These are phyloP conservation scores for Perodicticus potto DNA, from an alignment of 2,797 vertebrate species.

Conservation along the genomic window DNA sequence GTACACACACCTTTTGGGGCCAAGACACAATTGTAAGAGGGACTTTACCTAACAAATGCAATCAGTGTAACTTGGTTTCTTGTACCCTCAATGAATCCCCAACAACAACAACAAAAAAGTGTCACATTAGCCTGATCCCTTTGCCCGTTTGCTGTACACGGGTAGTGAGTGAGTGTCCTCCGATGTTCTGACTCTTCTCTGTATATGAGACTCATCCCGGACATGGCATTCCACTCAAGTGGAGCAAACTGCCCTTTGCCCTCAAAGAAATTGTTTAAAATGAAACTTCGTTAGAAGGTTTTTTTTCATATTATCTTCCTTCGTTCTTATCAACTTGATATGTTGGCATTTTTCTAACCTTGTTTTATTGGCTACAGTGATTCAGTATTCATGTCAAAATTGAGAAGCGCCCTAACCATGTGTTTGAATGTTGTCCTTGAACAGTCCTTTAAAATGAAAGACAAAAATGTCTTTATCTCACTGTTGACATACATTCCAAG, in stretches of 20 bases:
- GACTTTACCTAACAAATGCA: too few species aligned
- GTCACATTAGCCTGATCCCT: neutral
- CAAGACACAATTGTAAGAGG: too few species aligned
- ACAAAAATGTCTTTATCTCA: constrained; percentile 95
- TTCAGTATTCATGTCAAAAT: constrained; percentile 88
- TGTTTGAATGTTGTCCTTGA: constrained; percentile 91
- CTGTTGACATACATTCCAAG: constrained; percentile 97
- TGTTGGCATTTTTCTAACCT: constrained; percentile 87
- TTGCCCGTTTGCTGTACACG: neutral
- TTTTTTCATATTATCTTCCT: constrained; percentile 87
- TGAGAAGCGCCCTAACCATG: constrained; percentile 90
- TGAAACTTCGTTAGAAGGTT: constrained; percentile 77
- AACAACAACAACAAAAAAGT: constrained; percentile 65
- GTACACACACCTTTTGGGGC: too few species aligned
- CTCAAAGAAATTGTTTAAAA: constrained; percentile 69
- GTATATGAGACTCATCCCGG: neutral
- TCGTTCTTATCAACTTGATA: constrained; percentile 88
- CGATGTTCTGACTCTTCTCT: constrained; percentile 60
- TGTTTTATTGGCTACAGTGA: constrained; percentile 87
- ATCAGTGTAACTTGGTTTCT: too few species aligned
- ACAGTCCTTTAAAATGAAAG: constrained; percentile 93
- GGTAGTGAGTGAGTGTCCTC: constrained; percentile 18
- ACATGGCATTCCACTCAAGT: constrained; percentile 52
- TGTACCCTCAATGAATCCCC: too few species aligned
- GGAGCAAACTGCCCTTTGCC: constrained; percentile 75